Evolutionary conservation across 2,113 vertebrate species (phyloP).

Genomic region (Stigmatopora nigra): DNA sequence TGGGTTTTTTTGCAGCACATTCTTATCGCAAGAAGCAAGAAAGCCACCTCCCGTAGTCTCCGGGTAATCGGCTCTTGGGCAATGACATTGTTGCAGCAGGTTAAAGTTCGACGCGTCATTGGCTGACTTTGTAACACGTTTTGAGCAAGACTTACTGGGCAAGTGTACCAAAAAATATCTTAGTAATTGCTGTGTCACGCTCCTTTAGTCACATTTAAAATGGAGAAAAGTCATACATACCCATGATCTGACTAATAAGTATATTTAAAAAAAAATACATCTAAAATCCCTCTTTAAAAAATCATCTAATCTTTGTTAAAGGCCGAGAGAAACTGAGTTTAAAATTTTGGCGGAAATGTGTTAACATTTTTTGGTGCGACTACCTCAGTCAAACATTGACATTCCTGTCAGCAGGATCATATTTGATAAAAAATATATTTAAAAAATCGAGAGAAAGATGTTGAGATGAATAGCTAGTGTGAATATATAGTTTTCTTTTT

Average conservation of each 20-base stretch:
- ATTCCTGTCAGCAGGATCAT: too few relatives aligned
- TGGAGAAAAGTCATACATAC: background rate
- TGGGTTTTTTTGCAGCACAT: background rate
- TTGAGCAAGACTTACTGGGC: constrained; percentile 9
- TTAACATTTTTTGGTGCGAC: too few relatives aligned
- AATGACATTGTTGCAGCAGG: constrained; percentile 26
- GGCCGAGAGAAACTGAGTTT: background rate
- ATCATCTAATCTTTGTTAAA: background rate
- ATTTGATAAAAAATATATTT: too few relatives aligned
- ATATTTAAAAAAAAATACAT: too few relatives aligned
- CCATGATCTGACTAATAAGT: background rate
- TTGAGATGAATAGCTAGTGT: too few relatives aligned
- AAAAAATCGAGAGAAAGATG: too few relatives aligned
- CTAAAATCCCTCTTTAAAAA: too few relatives aligned
- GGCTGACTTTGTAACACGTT: background rate
- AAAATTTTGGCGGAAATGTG: background rate
- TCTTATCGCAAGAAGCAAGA: constrained; percentile 9
- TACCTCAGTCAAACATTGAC: too few relatives aligned
- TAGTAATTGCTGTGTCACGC: background rate
- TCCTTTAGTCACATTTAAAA: background rate
- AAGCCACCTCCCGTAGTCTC: constrained; percentile 2
- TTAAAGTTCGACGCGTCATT: constrained; percentile 30
- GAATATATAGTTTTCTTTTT: background rate
- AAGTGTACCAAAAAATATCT: background rate
- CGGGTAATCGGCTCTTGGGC: background rate